These are phyloP conservation scores for Ictalurus punctatus DNA, from an alignment of 2,113 vertebrate genomes.

Conservation along the genomic window DNA sequence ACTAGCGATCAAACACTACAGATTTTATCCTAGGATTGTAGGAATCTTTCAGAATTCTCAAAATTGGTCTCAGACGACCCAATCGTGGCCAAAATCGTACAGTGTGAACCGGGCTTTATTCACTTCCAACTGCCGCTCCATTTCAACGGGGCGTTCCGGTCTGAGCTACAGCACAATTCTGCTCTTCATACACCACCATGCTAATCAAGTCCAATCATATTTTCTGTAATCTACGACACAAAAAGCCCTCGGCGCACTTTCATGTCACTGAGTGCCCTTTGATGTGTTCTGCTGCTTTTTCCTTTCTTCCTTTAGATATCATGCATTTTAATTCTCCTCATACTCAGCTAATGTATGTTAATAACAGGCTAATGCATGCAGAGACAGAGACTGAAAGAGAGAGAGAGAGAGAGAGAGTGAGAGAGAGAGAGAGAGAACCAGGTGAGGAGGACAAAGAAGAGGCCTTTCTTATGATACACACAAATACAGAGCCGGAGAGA, in stretches of 20 bases:
- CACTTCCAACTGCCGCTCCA: not conserved
- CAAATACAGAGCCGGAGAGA: not conserved
- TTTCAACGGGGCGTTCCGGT: not conserved
- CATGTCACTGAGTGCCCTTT: constrained; percentile 64
- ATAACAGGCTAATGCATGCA: constrained; percentile 67
- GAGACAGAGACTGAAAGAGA: not conserved
- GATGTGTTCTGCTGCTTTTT: constrained; percentile 62
- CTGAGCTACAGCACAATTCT: constrained; percentile 58
- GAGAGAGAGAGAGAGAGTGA: not conserved
- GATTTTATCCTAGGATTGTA: too few relatives aligned
- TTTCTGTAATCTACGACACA: constrained; percentile 42
- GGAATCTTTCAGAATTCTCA: too few relatives aligned
- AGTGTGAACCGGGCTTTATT: too few relatives aligned
- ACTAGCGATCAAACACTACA: too few relatives aligned
- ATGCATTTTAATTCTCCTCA: constrained; percentile 70
- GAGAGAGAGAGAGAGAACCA: constrained; percentile 42
- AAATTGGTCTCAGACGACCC: too few relatives aligned
- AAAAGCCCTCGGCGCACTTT: constrained; percentile 44
- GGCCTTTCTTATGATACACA: constrained; percentile 49
- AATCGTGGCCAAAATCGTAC: too few relatives aligned
- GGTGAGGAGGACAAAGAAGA: constrained; percentile 63
- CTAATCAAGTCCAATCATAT: constrained; percentile 68
- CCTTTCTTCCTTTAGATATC: constrained; percentile 63
- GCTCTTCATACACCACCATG: constrained; percentile 60
- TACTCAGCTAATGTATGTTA: constrained; percentile 70